These are phyloP conservation scores for Epirrita christyi DNA, from an alignment of 2,888 invertebrate genomes.

Conservation along the genomic window DNA sequence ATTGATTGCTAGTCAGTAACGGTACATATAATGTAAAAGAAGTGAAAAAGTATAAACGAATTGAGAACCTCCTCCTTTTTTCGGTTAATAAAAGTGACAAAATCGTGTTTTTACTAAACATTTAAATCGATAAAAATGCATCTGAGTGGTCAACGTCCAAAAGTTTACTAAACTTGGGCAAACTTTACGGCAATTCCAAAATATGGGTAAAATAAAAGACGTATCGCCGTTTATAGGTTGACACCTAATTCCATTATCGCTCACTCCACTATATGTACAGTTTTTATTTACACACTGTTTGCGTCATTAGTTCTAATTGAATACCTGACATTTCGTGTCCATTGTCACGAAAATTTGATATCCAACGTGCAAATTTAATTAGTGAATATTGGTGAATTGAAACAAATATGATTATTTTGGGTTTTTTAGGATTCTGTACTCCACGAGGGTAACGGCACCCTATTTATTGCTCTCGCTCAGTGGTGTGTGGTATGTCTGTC, in stretches of 20 bases:
- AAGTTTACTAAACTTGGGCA: background rate
- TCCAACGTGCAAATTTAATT: slow-evolving; percentile 22
- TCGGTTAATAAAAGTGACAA: too few relatives aligned
- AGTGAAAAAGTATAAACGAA: too few relatives aligned
- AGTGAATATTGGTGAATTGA: slow-evolving; percentile 20
- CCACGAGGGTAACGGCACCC: too few relatives aligned
- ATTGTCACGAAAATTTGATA: slow-evolving; percentile 15
- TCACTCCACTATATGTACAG: slow-evolving; percentile 5
- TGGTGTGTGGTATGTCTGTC: too few relatives aligned
- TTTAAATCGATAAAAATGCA: too few relatives aligned
- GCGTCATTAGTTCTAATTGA: slow-evolving; percentile 25
- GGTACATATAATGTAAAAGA: too few relatives aligned
- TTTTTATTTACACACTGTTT: slow-evolving; percentile 19
- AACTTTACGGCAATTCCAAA: background rate
- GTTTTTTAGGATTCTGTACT: background rate
- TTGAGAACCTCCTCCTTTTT: too few relatives aligned
- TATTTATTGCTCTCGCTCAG: too few relatives aligned
- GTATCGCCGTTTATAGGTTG: background rate
- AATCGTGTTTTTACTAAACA: too few relatives aligned
- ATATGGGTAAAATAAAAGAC: too few relatives aligned
- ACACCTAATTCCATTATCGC: slow-evolving; percentile 20
- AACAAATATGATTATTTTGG: background rate
- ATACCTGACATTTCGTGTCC: slow-evolving; percentile 8
- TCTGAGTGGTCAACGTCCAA: background rate
- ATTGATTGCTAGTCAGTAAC: too few relatives aligned